Evolutionary conservation across 2,888 invertebrate species (phyloP), one percentile per base, ranked within the genome.

Genomic region (Amblyteles armatorius): DNA sequence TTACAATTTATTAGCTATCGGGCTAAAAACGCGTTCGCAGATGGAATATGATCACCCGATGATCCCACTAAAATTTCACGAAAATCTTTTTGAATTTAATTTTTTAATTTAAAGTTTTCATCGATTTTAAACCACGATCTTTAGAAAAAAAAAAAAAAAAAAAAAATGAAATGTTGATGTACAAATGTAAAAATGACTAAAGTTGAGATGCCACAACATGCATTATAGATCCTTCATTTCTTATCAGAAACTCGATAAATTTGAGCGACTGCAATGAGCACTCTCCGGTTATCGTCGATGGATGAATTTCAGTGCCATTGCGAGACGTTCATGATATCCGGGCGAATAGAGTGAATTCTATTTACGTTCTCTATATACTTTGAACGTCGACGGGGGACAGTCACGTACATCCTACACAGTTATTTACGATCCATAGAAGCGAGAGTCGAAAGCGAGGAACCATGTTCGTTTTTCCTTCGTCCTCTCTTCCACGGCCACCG

Each of bases 381-480:
- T 67, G 67, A 67, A 19, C 6, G 67, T 9, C 40, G 19, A n/a
- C 63, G n/a, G 16, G 57, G 26, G 36, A 40, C 22, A 67, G 63
- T 74, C 74, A 85, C 81, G 82, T 79, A 82, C 81, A 57, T 63
- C 63, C 40, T 44, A 52, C 73, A 67, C 29, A 36, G 60, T 77
- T 88, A 84, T 86, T 88, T 88, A 86, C 82, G 85, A 81, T 68
- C 63, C 36, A 57, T n/a, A 74, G 79, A 73, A 71, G 48, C 33
- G 50, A 57, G 67, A 84, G 55, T 50, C 50, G 73, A 84, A 87
- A 87, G 84, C 83, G 86, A 83, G 82, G 87, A 89, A 87, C 83
- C 87, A 50, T 87, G 88, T 88, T 84, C 79, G 63, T 74, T 44
- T 26, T 13, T 72, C 26, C 68, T 71, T 71, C 60, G 69, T 22